phyloP scores from a whole-genome alignment of 2,797 vertebrate genomes.

The Pelobates cultripes region DNA sequence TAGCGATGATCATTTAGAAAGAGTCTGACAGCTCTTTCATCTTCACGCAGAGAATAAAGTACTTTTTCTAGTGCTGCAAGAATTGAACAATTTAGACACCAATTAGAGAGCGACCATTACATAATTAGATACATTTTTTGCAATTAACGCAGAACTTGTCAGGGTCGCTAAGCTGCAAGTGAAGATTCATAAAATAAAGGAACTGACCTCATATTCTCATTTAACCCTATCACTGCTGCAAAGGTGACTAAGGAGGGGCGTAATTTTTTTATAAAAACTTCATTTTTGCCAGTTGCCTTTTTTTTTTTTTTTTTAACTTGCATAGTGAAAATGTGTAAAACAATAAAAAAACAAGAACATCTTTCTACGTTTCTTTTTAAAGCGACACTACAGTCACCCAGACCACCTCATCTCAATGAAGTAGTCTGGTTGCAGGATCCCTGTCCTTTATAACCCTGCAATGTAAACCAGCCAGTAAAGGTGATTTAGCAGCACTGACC shows the following conservation, averaged over 20 bases:
- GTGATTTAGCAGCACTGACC: too few relatives aligned
- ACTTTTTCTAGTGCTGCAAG: not conserved
- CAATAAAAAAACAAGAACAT: too few relatives aligned
- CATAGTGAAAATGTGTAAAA: too few relatives aligned
- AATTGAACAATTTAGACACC: conserved; percentile 26
- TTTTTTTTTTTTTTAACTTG: too few relatives aligned
- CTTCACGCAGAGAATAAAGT: not conserved
- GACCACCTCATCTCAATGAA: too few relatives aligned
- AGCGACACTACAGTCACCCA: too few relatives aligned
- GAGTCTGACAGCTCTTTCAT: not conserved
- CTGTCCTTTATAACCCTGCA: too few relatives aligned
- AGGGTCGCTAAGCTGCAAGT: conserved; percentile 19
- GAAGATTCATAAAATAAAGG: conserved; percentile 27
- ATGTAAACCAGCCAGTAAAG: too few relatives aligned
- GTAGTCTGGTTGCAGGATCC: too few relatives aligned
- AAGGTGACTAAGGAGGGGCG: not conserved
- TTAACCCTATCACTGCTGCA: not conserved
- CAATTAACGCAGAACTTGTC: conserved; percentile 29
- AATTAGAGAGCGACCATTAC: conserved; percentile 24
- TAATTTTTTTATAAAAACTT: too few relatives aligned
- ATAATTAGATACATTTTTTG: conserved; percentile 35
- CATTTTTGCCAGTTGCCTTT: too few relatives aligned
- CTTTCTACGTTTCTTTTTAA: too few relatives aligned
- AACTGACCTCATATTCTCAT: not conserved
- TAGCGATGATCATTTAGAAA: not conserved